A percentile compares a stretch with the other conserved stretches of the same genome.
Evolutionary conservation across 35 echinoderm and acorn worm genomes (phyloP).

Genomic region (Amphiura filiformis): DNA sequence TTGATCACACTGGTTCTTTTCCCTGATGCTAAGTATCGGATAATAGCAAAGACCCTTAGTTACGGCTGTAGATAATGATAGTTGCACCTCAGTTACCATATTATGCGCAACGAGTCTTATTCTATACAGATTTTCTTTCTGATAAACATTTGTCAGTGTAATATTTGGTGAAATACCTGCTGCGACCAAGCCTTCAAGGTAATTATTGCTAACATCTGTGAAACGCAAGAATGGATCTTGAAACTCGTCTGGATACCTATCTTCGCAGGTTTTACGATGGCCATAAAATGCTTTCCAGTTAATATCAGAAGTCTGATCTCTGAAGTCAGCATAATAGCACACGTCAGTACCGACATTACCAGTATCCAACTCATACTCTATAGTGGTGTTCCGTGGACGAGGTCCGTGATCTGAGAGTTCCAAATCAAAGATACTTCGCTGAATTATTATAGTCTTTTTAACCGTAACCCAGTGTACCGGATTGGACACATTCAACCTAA

Average conservation of each 20-base stretch:
- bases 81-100: slow-evolving; percentile 48
- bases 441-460: slow-evolving; percentile 64
- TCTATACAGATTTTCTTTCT: slow-evolving; percentile 45
- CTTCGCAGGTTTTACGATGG: slow-evolving; percentile 51
- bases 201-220: slow-evolving; percentile 59
- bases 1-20: slow-evolving; percentile 70
- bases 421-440: slow-evolving; percentile 49
- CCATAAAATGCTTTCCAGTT: slow-evolving; percentile 53
- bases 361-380: slow-evolving; percentile 72
- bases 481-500: slow-evolving; percentile 85
- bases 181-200: slow-evolving; percentile 41
- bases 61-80: slow-evolving; percentile 58
- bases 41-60: slow-evolving; percentile 86
- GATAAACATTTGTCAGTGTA: slow-evolving; percentile 70
- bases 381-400: slow-evolving; percentile 69
- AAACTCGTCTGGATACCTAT: slow-evolving; percentile 59
- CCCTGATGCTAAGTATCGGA: slow-evolving; percentile 55
- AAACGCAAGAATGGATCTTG: slow-evolving; percentile 62
- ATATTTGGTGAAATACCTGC: slow-evolving; percentile 64
- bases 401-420: slow-evolving; percentile 68
- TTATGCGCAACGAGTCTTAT: slow-evolving; percentile 55
- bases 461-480: slow-evolving; percentile 78
- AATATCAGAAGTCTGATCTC: slow-evolving; percentile 53
- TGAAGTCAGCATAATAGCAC: slow-evolving; percentile 80
- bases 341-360: slow-evolving; percentile 85